Percentiles rank a stretch among this genome's conserved stretches.
phyloP scores from a whole-genome alignment of 2,888 invertebrate species.

The Agrenia bidenticulata region DNA sequence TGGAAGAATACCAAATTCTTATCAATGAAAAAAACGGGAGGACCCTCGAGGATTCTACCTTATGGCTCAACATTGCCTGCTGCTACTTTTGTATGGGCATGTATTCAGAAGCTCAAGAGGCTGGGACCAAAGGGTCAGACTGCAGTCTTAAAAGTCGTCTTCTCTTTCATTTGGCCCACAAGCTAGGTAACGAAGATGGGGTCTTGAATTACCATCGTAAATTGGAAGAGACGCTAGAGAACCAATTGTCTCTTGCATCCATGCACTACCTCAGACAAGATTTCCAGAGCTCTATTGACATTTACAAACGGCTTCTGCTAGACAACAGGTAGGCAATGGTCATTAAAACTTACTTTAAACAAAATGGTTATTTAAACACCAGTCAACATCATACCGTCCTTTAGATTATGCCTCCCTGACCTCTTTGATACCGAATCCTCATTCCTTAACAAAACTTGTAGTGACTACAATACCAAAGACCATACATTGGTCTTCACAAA shows the following conservation, averaged over 20 bases:
- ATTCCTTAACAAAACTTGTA: too few relatives aligned
- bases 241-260: conserved; percentile 92
- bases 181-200: conserved; percentile 78
- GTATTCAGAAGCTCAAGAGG: conserved; percentile 69
- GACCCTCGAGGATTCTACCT: conserved; percentile 44
- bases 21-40: conserved; percentile 57
- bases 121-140: conserved; percentile 65
- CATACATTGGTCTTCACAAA: too few relatives aligned
- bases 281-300: conserved; percentile 98
- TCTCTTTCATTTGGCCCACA: conserved; percentile 90
- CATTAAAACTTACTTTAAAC: too few relatives aligned
- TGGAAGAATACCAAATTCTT: conserved; percentile 69
- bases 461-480: too few relatives aligned
- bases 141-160: conserved; percentile 74
- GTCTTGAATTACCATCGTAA: conserved; percentile 79
- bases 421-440: too few relatives aligned
- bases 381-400: too few relatives aligned
- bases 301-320: conserved; percentile 88
- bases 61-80: conserved; percentile 81
- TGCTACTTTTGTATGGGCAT: conserved; percentile 93
- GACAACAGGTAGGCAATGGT: conserved; percentile 88
- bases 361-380: too few relatives aligned
- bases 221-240: conserved; percentile 84
- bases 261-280: conserved; percentile 94
- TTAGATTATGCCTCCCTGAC: too few relatives aligned